Evolutionary conservation across 2,797 vertebrate species (phyloP), one percentile per base, ranked within the genome.

Genomic region (Parauchenoglanis ngamensis): DNA sequence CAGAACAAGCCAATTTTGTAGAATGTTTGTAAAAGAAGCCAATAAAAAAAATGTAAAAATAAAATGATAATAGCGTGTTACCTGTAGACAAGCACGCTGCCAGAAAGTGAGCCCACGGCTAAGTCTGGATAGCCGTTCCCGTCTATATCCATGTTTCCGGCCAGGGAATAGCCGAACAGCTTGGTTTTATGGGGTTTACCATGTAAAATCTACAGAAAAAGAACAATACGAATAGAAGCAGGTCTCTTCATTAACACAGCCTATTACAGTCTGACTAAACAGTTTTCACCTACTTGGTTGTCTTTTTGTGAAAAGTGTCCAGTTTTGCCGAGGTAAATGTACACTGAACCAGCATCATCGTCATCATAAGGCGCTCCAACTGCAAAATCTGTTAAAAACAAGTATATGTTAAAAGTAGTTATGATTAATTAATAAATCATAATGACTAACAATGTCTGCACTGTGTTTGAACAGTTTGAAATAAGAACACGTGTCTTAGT

Each of bases 91-190:
- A 95, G 95, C 4, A 98, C 96, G 31, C 95, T 95, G 92, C 97
- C 97, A 21, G 97, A 98, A 84, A 98, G 96, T 23, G 98, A 97
- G 31, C 98, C 98, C 56, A 99, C 96, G 72, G 97, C 97, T 92
- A 99, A 88, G 87, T 99, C 98, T 25, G 97, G 97, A 89, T 97
- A 98, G 52, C 95, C 94, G 92, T 99, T 99, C 90, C 92, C 92
- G 89, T 98, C 98, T 86, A 99, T 93, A 86, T 98, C 98, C 96
- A 98, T 95, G 91, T 97, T 97, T 87, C 97, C 97, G 85, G 97
- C 96, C 91, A 98, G 92, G 88, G 98, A 98, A 92, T 98, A 99
- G 89, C 98, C 98, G 93, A 99, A 99, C 77, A 94, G 94, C 73
- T 25, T 89, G 0, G 94, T 90, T 54, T 85, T 83, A 61, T 91